Evolutionary conservation across 2,888 invertebrate species (phyloP), one percentile per base, ranked within the genome.

Genomic region (Parascotia fuliginaria): DNA sequence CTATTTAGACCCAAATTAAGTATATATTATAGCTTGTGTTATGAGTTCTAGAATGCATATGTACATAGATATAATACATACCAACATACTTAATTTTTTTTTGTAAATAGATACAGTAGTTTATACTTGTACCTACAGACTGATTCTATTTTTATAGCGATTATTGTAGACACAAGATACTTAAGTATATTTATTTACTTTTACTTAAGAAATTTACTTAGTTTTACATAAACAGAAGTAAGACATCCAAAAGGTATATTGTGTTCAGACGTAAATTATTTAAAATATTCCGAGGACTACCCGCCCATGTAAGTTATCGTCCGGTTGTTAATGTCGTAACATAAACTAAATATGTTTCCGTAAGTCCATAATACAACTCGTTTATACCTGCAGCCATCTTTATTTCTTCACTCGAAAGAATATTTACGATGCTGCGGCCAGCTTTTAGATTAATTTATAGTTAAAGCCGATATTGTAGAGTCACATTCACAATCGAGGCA

Each of bases 381-480:
- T 65, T 70, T 76, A 75, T 78, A 72, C 70, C 69, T 70, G 64
- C 61, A 60, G 59, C 66, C 65, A 71, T 70, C 65, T 73, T 75
- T 74, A 75, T 76, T 80, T 73, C 68, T 73, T 71, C 70, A 70
- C 61, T 68, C 38, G 60, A 61, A 73, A 73, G 71, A 65, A 64
- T 65, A 73, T 79, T 79, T 75, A 70, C 66, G 60, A 60, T 56
- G 58, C 47, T 52, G 48, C 47, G 50, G 46, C 19, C 40, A 54
- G 44, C 57, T 64, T 64, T 62, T 54, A 51, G 54, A 70, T 63
- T 73, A 73, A 75, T 73, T 68, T 67, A 62, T 61, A 54, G 59
- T 55, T 49, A 58, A 55, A 59, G 42, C 49, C 31, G 42, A 61
- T 50, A 43, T 47, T 36, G 55, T 53, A 55, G 37, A 46, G 60